A percentile compares a stretch with the other conserved stretches of the same genome.
These are phyloP conservation scores for Merluccius polli DNA, from an alignment of 2,797 vertebrate genomes.

Conservation along the genomic window DNA sequence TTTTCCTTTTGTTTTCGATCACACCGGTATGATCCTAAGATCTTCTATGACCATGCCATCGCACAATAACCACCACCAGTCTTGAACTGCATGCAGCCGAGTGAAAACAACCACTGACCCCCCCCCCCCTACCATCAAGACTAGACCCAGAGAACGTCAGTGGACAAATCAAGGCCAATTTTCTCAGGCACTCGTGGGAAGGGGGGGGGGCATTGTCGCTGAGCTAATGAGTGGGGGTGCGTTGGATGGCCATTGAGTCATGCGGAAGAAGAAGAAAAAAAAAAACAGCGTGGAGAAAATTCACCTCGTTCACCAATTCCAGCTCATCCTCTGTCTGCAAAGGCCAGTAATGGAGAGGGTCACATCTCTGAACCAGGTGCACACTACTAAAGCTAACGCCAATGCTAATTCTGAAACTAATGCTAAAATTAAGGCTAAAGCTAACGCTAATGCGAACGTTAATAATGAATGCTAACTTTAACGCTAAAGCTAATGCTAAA, in stretches of 20 bases:
- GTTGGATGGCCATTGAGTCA: constrained; percentile 53
- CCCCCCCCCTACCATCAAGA: constrained; percentile 31
- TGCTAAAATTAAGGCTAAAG: neutral
- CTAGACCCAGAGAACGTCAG: constrained; percentile 51
- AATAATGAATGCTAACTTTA: constrained; percentile 7
- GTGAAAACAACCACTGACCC: constrained; percentile 24
- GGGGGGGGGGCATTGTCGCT: constrained; percentile 33
- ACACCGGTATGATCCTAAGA: constrained; percentile 16
- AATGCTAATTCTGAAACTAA: constrained; percentile 3
- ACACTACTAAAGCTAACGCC: neutral
- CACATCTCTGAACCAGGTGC: constrained; percentile 46
- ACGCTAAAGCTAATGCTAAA: constrained; percentile 4
- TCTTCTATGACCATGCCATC: constrained; percentile 30
- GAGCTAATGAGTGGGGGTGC: constrained; percentile 56
- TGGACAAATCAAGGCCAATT: constrained; percentile 43
- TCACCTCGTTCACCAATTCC: constrained; percentile 90
- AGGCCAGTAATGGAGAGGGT: constrained; percentile 68
- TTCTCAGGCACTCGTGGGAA: constrained; percentile 14
- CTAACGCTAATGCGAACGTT: neutral
- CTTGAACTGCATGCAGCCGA: constrained; percentile 66
- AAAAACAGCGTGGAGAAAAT: constrained; percentile 45
- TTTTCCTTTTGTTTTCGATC: neutral
- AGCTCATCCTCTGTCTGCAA: constrained; percentile 90
- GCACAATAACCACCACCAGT: constrained; percentile 48
- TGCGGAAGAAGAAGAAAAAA: constrained; percentile 45